Evolutionary conservation across 1,140 invertebrate species (phyloP).

Genomic region (Stratiolaelaps scimitus): DNA sequence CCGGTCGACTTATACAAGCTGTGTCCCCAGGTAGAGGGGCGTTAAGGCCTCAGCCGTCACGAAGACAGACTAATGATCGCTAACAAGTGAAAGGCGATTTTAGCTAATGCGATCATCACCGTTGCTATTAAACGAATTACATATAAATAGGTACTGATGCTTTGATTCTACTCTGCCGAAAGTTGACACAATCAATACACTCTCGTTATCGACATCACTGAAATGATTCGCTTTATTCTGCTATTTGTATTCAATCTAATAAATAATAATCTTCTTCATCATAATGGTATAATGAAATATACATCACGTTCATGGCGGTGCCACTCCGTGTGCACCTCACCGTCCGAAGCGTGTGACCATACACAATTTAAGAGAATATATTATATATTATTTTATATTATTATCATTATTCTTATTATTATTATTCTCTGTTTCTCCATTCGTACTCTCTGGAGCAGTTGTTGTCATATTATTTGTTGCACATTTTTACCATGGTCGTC

Average conservation of each 20-base stretch:
- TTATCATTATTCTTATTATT: neutral
- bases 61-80: too few relatives aligned
- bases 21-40: too few relatives aligned
- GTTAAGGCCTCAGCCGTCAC: too few relatives aligned
- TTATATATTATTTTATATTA: neutral
- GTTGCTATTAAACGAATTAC: neutral
- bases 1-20: too few relatives aligned
- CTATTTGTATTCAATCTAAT: neutral
- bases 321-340: slow-evolving; percentile 4
- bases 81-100: too few relatives aligned
- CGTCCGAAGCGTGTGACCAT: neutral
- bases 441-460: too few relatives aligned
- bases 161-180: neutral
- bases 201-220: neutral
- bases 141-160: neutral
- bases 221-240: neutral
- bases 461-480: neutral
- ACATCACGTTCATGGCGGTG: slow-evolving; percentile 9
- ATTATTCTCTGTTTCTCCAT: neutral
- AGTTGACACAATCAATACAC: neutral
- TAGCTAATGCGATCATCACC: too few relatives aligned
- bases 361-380: neutral
- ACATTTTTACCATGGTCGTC: neutral
- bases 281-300: neutral
- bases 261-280: neutral